Base-by-base conservation (phyloP, 2,888 invertebrate species). In the Cerastis leucographa region DNA sequence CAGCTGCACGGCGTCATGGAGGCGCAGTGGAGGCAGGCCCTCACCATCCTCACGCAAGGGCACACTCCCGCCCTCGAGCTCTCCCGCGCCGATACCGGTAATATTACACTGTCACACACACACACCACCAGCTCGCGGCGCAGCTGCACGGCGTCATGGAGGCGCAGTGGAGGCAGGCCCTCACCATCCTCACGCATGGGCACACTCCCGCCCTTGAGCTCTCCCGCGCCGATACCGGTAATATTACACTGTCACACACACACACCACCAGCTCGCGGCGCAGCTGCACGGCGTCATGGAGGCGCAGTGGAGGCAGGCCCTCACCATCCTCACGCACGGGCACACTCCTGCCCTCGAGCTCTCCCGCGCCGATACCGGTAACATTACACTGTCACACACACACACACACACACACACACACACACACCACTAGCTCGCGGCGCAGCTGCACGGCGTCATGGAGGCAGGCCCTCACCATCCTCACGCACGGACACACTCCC, bases 1-100 rank as follows among this genome's bases (percentile, higher is more conserved):
- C 51, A 51, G 51, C 51, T 51, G 51, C 22, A 51, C 51, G 51
- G 51, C 51, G 40, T 44, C 14, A 40, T 49, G 42, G 42, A 44
- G 42, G 42, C 42, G 22, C 25, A n/a, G 14, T 35, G n/a, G 44
- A 25, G 29, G 56, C 65, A 65, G 65, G 65, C 65, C n/a, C 65
- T 65, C 64, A 40, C 62, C 22, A 64, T 64, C 42, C 97, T 98
- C 71, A 97, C 97, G 71, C 76, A 81, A 69, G 87, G 72, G 17
- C 76, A 62, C 35, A 25, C 29, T 46, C 73, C 71, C 40, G 73
- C 66, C 42, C 61, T 61, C 61, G 42, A 97, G 87, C 98, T 98
- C 78, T 35, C 40, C 62, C 62, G 62, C 62, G 40, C 64, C 40
- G 40, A 56, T 56, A 22, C 54, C 22, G 72, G 71, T 71, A 71